Conservation (phyloP, 2,888 invertebrate genomes). For the Fragum whitleyi region DNA sequence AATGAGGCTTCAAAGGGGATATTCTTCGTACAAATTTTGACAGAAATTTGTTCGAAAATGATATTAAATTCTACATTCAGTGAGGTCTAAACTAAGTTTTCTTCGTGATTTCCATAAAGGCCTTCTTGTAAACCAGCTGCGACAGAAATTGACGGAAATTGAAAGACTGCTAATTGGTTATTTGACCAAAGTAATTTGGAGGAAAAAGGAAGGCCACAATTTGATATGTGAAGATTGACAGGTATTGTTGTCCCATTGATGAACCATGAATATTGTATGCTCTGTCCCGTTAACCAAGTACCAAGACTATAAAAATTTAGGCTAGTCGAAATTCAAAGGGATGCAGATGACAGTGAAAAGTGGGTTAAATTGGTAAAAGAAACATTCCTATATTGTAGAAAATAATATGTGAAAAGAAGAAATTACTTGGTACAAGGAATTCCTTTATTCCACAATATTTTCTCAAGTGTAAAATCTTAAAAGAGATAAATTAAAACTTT, state of each 20-base stretch:
- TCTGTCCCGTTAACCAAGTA: conserved; percentile 7
- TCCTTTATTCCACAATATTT: neutral
- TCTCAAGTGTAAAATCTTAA: no score
- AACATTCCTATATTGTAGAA: neutral
- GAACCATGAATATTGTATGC: conserved; percentile 63
- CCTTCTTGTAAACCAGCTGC: conserved; percentile 13
- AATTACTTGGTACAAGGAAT: neutral
- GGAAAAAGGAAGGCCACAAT: conserved; percentile 46
- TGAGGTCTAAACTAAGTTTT: neutral
- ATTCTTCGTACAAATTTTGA: no score
- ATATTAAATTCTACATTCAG: neutral
- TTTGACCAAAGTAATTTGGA: conserved; percentile 64
- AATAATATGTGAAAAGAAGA: neutral
- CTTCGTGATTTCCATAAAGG: neutral
- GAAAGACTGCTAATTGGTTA: conserved; percentile 60
- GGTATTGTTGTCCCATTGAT: conserved; percentile 47
- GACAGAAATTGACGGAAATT: conserved; percentile 30
- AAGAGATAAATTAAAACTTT: no score
- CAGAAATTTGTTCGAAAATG: no score
- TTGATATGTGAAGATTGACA: conserved; percentile 57
- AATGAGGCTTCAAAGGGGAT: no score
- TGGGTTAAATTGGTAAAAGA: no score
- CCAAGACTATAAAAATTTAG: no score
- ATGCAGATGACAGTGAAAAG: no score
- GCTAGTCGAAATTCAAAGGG: no score